These are phyloP conservation scores for Artemia sp. DNA, from an alignment of 2,888 invertebrate species.

Conservation along the genomic window DNA sequence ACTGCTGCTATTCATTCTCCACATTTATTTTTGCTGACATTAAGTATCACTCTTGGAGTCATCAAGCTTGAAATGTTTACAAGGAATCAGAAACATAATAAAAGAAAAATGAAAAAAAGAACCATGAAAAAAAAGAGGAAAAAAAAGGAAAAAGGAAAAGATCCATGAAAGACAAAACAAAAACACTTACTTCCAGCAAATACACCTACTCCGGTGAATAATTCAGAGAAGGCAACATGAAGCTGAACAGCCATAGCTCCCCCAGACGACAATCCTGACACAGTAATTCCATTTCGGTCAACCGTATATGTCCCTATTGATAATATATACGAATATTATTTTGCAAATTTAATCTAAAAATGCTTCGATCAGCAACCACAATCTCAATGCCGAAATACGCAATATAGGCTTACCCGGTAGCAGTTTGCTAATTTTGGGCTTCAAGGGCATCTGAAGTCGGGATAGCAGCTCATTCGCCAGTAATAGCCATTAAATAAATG, in stretches of 20 bases:
- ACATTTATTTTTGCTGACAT: background rate
- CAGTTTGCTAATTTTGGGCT: no score
- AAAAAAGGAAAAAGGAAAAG: background rate
- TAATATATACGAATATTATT: background rate
- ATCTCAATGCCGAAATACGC: no score
- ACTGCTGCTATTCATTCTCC: background rate
- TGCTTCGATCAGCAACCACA: no score
- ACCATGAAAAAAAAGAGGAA: no score
- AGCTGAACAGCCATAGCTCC: constrained; percentile 32
- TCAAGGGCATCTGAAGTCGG: no score
- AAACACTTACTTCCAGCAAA: constrained; percentile 30
- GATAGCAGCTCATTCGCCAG: no score
- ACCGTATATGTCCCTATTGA: constrained; percentile 30
- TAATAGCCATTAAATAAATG: no score
- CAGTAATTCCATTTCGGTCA: constrained; percentile 28
- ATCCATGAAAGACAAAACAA: no score
- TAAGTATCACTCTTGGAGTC: background rate
- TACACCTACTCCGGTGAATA: constrained; percentile 30
- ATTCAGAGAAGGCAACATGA: constrained; percentile 31
- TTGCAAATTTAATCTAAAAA: no score
- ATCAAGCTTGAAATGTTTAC: background rate
- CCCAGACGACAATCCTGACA: constrained; percentile 32
- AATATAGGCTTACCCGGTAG: no score
- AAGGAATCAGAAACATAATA: no score
- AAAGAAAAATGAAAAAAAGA: no score